phyloP scores from a whole-genome alignment of 2,113 vertebrate species.

The Onychostoma macrolepis region DNA sequence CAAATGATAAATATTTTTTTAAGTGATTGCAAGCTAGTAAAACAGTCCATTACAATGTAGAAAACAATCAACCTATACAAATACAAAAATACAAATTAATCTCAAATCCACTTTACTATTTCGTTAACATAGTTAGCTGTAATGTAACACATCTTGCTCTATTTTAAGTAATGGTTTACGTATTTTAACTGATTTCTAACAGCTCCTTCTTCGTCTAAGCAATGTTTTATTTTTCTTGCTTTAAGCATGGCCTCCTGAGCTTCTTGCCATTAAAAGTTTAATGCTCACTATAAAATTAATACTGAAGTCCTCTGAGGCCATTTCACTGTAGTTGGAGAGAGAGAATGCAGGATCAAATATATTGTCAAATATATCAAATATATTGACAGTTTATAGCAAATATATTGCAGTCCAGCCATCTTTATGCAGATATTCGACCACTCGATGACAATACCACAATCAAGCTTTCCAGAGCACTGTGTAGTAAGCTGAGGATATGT shows the following conservation, averaged over 20 bases:
- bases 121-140: background rate
- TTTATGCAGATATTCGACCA: background rate
- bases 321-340: background rate
- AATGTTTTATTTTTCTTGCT: background rate
- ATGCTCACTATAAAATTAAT: conserved; percentile 3
- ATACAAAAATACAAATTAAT: background rate
- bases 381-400: background rate
- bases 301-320: background rate
- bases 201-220: background rate
- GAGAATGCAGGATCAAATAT: background rate
- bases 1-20: background rate
- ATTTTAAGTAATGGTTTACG: background rate
- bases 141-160: background rate
- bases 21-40: background rate
- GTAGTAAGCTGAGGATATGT: background rate
- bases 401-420: background rate
- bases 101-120: background rate
- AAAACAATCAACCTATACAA: background rate
- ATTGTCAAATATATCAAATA: no score
- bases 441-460: background rate
- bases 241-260: background rate
- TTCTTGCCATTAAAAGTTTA: background rate
- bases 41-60: background rate
- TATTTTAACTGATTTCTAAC: background rate
- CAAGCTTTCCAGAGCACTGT: background rate